Conservation (phyloP, 2,113 vertebrate species). For the Ivindomyrus marchei region DNA sequence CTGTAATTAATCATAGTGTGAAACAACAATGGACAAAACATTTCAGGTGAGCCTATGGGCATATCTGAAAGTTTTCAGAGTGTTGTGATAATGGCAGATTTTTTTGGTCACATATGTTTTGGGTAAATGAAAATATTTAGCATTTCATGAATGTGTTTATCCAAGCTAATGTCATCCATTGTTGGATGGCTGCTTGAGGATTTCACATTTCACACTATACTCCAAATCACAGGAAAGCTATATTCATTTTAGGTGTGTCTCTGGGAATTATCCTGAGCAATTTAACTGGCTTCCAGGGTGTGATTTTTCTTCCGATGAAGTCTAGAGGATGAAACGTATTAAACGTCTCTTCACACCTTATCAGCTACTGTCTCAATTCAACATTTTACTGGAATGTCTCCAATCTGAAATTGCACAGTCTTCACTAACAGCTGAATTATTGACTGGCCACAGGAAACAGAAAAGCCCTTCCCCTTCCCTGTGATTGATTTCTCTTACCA, state of each 20-base stretch:
- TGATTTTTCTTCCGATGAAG: neutral
- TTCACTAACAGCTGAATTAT: neutral
- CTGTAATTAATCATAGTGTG: neutral
- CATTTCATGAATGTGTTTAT: neutral
- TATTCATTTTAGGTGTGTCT: neutral
- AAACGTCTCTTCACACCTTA: conserved; percentile 10
- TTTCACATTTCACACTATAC: neutral
- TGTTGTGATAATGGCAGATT: neutral
- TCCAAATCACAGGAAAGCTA: neutral
- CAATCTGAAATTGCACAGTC: neutral
- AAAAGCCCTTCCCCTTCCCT: neutral
- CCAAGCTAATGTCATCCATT: neutral
- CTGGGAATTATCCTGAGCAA: neutral
- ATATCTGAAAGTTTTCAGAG: neutral
- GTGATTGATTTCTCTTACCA: neutral
- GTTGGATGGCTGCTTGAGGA: neutral
- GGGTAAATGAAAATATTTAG: neutral
- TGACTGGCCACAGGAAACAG: conserved; percentile 1
- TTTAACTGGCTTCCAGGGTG: neutral
- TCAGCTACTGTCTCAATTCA: neutral
- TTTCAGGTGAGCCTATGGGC: neutral
- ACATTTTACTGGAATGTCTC: neutral
- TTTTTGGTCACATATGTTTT: no score
- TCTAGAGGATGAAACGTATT: neutral
- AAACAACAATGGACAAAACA: neutral